These are phyloP conservation scores for Stratiomys singularior DNA, from an alignment of 2,888 invertebrate genomes.

Conservation along the genomic window DNA sequence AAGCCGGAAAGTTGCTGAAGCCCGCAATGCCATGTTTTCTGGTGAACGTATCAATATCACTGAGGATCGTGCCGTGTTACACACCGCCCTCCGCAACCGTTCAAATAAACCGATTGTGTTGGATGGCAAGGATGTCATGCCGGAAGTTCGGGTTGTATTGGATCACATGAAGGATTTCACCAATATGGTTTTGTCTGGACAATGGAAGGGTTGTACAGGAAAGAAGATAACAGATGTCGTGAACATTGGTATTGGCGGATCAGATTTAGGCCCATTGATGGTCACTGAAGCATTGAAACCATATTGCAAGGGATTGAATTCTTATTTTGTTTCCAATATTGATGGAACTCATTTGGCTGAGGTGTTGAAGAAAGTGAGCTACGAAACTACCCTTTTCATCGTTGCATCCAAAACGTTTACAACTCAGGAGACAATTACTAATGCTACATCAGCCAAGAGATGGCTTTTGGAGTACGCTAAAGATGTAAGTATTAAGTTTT, in stretches of 20 bases:
- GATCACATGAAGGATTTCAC: conserved; percentile 95
- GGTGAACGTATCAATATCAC: conserved; percentile 99
- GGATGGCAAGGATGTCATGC: conserved; percentile 90
- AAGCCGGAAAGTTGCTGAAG: conserved; percentile 83
- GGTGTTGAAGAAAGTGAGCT: conserved; percentile 86
- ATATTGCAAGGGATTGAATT: conserved; percentile 84
- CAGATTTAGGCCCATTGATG: conserved; percentile 98
- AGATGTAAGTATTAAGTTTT: conserved; percentile 72
- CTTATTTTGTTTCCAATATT: conserved; percentile 98
- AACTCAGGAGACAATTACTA: conserved; percentile 99
- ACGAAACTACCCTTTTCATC: conserved; percentile 96
- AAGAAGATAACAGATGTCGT: conserved; percentile 96
- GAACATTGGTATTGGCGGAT: conserved; percentile 99
- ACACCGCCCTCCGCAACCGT: conserved; percentile 92
- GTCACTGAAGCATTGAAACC: conserved; percentile 97
- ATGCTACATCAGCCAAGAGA: conserved; percentile 95
- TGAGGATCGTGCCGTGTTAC: conserved; percentile 94
- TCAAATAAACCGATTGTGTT: conserved; percentile 75
- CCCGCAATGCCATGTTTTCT: conserved; percentile 89
- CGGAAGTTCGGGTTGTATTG: conserved; percentile 90
- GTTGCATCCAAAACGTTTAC: conserved; percentile 99
- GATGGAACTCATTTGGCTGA: conserved; percentile 99
- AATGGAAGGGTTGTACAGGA: conserved; percentile 86
- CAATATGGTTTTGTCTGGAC: conserved; percentile 76
- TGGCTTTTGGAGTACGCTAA: conserved; percentile 92